A percentile compares a stretch with the other conserved stretches of the same genome.
Evolutionary conservation across 2,113 vertebrate species (phyloP).

Genomic region (Neodontobutis hainanensis): DNA sequence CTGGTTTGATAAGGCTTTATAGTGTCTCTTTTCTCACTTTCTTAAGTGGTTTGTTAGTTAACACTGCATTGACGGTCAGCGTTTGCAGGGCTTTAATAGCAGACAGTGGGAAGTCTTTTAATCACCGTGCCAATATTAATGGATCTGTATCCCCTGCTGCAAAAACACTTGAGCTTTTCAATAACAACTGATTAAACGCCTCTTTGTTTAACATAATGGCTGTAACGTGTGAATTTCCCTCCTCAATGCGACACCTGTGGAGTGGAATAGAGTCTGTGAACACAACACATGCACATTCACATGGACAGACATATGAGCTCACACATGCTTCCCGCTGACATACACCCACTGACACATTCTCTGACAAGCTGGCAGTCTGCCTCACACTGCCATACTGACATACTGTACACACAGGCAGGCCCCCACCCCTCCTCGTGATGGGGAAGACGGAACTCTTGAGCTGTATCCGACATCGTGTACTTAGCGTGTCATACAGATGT

Average conservation of each 20-base stretch:
- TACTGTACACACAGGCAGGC: slow-evolving; percentile 10
- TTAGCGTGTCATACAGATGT: slow-evolving; percentile 71
- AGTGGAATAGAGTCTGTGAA: neutral
- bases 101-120: slow-evolving; percentile 44
- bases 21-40: too few species aligned
- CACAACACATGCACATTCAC: slow-evolving; percentile 10
- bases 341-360: neutral
- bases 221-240: slow-evolving; percentile 48
- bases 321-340: neutral
- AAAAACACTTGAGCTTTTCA: slow-evolving; percentile 53
- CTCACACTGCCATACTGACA: slow-evolving; percentile 23
- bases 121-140: slow-evolving; percentile 60
- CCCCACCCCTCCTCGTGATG: slow-evolving; percentile 3
- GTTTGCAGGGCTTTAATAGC: slow-evolving; percentile 15
- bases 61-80: slow-evolving; percentile 8
- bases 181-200: slow-evolving; percentile 68
- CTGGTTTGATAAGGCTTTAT: too few species aligned
- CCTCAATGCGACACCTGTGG: slow-evolving; percentile 36
- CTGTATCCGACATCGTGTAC: slow-evolving; percentile 63
- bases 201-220: slow-evolving; percentile 46
- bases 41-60: neutral
- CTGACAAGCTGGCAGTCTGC: slow-evolving; percentile 25
- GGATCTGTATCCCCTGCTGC: slow-evolving; percentile 31
- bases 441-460: slow-evolving; percentile 56
- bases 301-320: neutral